Base-by-base conservation (phyloP, 2,888 invertebrate genomes). In the Clepsis dumicolana region DNA sequence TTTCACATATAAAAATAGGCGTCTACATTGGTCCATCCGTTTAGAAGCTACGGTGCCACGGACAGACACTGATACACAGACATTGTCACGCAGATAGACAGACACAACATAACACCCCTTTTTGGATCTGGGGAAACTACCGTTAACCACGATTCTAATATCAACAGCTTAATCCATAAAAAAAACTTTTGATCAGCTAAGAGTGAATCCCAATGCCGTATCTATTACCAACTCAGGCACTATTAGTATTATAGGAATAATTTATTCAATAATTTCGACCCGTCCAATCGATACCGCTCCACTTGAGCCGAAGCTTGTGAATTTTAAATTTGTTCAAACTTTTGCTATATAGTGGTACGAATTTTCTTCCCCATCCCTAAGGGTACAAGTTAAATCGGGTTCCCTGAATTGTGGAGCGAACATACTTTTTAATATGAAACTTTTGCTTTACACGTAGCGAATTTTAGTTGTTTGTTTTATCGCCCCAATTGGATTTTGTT, bases 381-480 rank as follows among this genome's bases (percentile, higher is more conserved):
- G 50, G 59, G 21, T n/a, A 27, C 14, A 65, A 59, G 59, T 65
- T 59, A 12, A 65, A 65, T 65, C 27, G 57, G 50, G 56, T 65
- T 65, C n/a, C 8, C 27, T 7, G 50, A 65, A 41, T 53, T 56
- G 56, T 35, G 38, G 18, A 50, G 41, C 63, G 38, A 63, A 57
- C 41, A 66, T 25, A 32, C 41, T 62, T 66, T 61, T 64, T 64
- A 64, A 56, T 64, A 64, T 56, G 52, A 56, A 48, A 64, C 48
- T 64, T 57, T 48, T 21, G 64, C 32, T 44, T 50, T 27, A 62
- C 61, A 54, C 32, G 18, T 25, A 35, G 29, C 41, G 29, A 41
- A 61, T 53, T 54, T 61, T 44, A 53, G 60, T 66, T 44, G 56
- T 60, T 66, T 53, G 60, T 65, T 65, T 48, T 10, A 64, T 48